Evolutionary conservation across 35 echinoderm and acorn worm genomes (phyloP), one percentile per base, ranked within the genome.

Genomic region (Amphiura filiformis): DNA sequence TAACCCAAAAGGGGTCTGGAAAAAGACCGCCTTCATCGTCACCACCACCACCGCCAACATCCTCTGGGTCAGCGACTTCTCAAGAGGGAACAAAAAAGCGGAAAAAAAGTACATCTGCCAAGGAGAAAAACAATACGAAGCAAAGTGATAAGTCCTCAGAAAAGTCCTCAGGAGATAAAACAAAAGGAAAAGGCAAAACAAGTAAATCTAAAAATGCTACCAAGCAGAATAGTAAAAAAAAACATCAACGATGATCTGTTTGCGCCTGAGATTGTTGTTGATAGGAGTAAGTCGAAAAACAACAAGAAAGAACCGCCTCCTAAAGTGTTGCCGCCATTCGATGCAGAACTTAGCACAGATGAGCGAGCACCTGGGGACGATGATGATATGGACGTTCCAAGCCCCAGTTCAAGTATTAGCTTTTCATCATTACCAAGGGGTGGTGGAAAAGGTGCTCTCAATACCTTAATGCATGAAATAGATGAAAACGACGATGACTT

Each of bases 281-380:
- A 79, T n/a, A 93, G 93, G 52, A 84, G 86, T 13, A 91, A 89
- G 36, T 35, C 49, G 0, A 94, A 89, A 39, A 0, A 78, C 34
- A 52, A 52, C 7, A 85, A 92, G 76, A 92, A 86, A 76, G 65
- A 37, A 28, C 88, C 82, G 36, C 65, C 75, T 9, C 77, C 70
- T 0, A 93, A 90, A 57, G 80, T 88, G 35, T 81, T 99, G 80
- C 96, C 96, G 31, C 96, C 92, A 1, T 99, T 99, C 90, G 96
- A 94, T 26, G 96, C 88, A 3, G 96, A 99, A 81, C 83, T 99
- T 11, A 94, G 93, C 64, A 94, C 96, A 0, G 94, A 82, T 9
- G 94, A 95, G 41, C 78, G 81, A n/a, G 81, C 32, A 31, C 7
- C 7, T 7, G 26, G 26, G 0, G 90, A 92, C 56, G 89, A 87